phyloP scores from a whole-genome alignment of 2,797 vertebrate species.

The Cygnus olor region DNA sequence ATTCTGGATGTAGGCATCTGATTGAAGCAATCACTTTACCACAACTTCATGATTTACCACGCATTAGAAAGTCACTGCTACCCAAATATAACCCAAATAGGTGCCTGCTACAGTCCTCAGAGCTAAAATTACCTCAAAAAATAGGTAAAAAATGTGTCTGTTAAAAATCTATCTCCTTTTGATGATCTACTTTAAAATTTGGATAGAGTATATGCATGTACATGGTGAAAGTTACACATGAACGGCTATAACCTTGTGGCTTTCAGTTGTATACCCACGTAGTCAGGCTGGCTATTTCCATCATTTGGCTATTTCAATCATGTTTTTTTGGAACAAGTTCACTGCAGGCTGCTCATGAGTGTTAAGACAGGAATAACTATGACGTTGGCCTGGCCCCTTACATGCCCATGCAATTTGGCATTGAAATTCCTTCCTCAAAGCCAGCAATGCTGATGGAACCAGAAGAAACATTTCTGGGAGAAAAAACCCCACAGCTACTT shows the following conservation, averaged over 20 bases:
- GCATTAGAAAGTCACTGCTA: background rate
- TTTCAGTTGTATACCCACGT: fast-evolving
- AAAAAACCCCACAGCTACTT: background rate
- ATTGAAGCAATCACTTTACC: background rate
- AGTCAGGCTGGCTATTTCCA: background rate
- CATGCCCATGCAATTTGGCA: background rate
- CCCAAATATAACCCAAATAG: background rate
- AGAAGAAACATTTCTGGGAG: background rate
- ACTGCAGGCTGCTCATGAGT: background rate
- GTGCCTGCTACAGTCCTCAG: background rate
- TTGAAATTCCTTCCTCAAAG: background rate
- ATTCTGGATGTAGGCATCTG: background rate
- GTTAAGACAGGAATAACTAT: background rate
- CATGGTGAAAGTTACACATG: background rate
- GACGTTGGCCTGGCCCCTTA: background rate
- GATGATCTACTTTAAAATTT: background rate
- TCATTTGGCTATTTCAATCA: background rate
- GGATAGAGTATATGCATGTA: background rate
- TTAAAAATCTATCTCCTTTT: background rate
- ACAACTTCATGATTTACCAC: background rate
- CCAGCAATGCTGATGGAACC: background rate
- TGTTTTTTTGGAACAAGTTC: background rate
- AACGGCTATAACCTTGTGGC: fast-evolving
- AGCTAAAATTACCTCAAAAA: background rate
- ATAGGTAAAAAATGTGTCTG: fast-evolving